A percentile compares a stretch with the other conserved stretches of the same genome.
Conservation (phyloP, 2,113 vertebrate genomes). For the Xiphorhynchus elegans region DNA sequence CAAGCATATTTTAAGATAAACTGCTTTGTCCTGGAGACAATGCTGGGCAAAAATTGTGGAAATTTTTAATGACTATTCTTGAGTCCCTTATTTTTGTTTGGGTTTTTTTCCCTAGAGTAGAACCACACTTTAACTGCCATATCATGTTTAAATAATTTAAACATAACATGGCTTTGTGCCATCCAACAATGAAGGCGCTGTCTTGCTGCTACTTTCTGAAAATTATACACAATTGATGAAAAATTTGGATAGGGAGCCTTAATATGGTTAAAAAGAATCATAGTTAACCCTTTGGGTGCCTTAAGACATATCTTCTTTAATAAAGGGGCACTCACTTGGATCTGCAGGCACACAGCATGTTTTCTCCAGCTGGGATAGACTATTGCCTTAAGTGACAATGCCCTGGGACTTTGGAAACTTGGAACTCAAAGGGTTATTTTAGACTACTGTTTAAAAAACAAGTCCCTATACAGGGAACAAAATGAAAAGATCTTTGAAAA, state of each 20-base stretch:
- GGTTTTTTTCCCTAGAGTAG: neutral
- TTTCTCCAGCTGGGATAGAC: neutral
- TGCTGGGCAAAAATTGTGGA: neutral
- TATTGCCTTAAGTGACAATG: conserved; percentile 59
- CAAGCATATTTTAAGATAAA: neutral
- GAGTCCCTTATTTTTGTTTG: neutral
- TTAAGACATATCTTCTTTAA: conserved; percentile 44
- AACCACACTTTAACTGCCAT: neutral
- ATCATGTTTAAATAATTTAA: neutral
- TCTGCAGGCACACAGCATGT: neutral
- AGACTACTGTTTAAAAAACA: neutral
- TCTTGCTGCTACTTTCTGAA: conserved; percentile 36
- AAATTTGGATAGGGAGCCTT: conserved; percentile 59
- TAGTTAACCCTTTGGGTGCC: conserved; percentile 65
- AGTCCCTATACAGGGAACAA: neutral
- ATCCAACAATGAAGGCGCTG: neutral
- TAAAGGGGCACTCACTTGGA: conserved; percentile 9
- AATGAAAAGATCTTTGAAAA: conserved; percentile 4
- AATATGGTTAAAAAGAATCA: conserved; percentile 17
- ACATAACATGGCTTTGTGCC: conserved; percentile 12
- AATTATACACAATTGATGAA: neutral
- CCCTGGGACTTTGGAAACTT: conserved; percentile 21
- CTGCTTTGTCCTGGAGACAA: neutral
- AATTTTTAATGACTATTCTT: neutral
- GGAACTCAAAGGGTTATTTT: conserved; percentile 53